Evolutionary conservation across 2,797 vertebrate species (phyloP), one percentile per base, ranked within the genome.

Genomic region (Chrosomus eos): DNA sequence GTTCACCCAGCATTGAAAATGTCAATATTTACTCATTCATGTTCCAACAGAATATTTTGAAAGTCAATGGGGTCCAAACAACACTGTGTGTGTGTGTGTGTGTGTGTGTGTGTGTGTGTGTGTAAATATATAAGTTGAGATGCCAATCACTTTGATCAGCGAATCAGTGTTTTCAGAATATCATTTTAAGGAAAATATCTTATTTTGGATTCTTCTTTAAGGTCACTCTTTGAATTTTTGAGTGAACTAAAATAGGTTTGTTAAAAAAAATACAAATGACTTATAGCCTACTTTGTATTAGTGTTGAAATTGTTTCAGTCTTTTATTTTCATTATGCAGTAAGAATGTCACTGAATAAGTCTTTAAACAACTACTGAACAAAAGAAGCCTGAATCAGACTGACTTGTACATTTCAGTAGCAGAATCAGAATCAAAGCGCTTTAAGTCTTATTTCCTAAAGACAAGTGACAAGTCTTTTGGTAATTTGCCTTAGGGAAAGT

Each of bases 381-480:
- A 67, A 70, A 48, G 0, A 82, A 73, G 53, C 18, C 38, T 33
- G 13, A 73, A 73, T 40, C 5, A 5, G 14, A 16, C 70, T 18
- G n/a, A 55, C 55, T 23, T 73, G n/a, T 82, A 74, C 38, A 64
- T n/a, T 74, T 74, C 18, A 62, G 53, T 36, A 48, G 53, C 19
- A 74, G 55, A 75, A 64, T 66, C 19, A 7, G 7, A 74, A 82
- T 74, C 80, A 82, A 82, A 73, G 36, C 3, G 0, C 13, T 81
- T 40, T 33, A 19, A 73, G 70, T 62, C 31, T 28, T 71, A 33
- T 28, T 75, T 68, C 51, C 68, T 73, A 64, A 75, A 74, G 71
- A 74, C 58, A 82, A 74, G 70, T 74, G 81, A 82, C 71, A 82
- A 60, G 80, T 16, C 51, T 71, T 74, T 64, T 48, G 71, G 28